Evolutionary conservation across 2,888 invertebrate genomes (phyloP), one percentile per base, ranked within the genome.

Genomic region (Sminthurides aquaticus): DNA sequence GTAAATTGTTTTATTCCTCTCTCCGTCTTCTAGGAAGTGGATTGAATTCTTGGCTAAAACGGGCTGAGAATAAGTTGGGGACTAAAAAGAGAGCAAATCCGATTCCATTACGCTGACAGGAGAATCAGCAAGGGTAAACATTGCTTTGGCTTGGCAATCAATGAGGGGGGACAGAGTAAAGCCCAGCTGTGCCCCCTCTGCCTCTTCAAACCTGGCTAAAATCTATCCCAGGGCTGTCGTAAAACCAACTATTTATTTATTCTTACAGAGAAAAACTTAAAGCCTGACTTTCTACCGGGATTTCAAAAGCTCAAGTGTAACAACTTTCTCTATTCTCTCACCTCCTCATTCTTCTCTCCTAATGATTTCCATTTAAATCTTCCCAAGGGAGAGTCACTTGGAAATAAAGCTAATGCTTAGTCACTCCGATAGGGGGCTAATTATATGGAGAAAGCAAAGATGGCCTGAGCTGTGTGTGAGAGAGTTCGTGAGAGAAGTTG

Each of bases 61-160:
- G 43, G 43, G 15, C 8, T 5, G n/a, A 15, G 15, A 34, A 34
- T 34, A 5, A 34, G 43, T 34, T 34, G 43, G 43, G 8, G 43
- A 15, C 43, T 34, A 15, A 34, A 34, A 34, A 15, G 43, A 34
- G 15, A 34, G 43, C 49, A 49, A 60, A 60, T 60, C 49, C 48
- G 60, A 60, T 60, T 60, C 60, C 49, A 60, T 60, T 60, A 60
- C 5, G 26, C n/a, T 60, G 60, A 60, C 60, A 60, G 60, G 24
- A 24, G 3, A 48, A 49, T 25, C 43, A 34, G 43, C 43, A 34
- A 34, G 43, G 43, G 43, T 34, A 34, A 34, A 34, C 43, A 34
- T 34, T 5, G 15, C 43, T n/a, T 34, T 15, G 43, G 43, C 43
- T 34, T 5, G 43, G 43, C 43, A 34, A 34, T 34, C 43, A 34